Conservation (phyloP, 2,888 invertebrate species). For the Drosophila sordidula region DNA sequence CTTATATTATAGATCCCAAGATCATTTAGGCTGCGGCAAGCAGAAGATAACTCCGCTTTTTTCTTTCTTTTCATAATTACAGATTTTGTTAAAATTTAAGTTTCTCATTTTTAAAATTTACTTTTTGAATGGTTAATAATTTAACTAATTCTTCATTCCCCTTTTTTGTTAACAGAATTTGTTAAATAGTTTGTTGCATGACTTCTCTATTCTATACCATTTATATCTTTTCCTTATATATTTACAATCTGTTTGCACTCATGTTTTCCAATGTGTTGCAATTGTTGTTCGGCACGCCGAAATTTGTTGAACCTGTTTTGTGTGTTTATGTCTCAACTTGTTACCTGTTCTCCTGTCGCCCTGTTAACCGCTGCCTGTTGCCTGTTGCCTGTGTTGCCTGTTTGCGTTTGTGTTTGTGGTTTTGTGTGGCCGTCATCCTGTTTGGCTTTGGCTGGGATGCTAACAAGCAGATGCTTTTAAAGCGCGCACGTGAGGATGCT, state of each 20-base stretch:
- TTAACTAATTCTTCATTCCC: too few species aligned
- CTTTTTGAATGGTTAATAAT: too few species aligned
- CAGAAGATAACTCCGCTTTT: too few species aligned
- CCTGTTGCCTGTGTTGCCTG: not conserved
- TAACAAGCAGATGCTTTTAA: constrained; percentile 82
- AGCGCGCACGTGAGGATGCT: constrained; percentile 83
- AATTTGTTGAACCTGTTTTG: not conserved
- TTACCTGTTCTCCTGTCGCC: too few species aligned
- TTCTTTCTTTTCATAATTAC: too few species aligned
- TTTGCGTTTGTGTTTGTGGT: not conserved
- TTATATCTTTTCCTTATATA: not conserved
- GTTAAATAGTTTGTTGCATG: too few species aligned
- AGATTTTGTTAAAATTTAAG: not conserved
- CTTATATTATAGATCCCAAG: too few species aligned
- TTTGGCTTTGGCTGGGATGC: constrained; percentile 54
- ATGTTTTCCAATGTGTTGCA: not conserved
- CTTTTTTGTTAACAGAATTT: too few species aligned
- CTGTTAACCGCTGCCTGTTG: too few species aligned
- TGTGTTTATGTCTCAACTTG: constrained; percentile 1
- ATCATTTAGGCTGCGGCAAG: too few species aligned
- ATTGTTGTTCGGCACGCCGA: not conserved
- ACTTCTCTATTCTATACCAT: too few species aligned
- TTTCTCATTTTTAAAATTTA: not conserved
- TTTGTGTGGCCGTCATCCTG: constrained; percentile 4
- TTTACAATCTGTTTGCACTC: not conserved